Evolutionary conservation across 2,888 invertebrate genomes (phyloP), one percentile per base, ranked within the genome.

Genomic region (Drosophila lutescens): DNA sequence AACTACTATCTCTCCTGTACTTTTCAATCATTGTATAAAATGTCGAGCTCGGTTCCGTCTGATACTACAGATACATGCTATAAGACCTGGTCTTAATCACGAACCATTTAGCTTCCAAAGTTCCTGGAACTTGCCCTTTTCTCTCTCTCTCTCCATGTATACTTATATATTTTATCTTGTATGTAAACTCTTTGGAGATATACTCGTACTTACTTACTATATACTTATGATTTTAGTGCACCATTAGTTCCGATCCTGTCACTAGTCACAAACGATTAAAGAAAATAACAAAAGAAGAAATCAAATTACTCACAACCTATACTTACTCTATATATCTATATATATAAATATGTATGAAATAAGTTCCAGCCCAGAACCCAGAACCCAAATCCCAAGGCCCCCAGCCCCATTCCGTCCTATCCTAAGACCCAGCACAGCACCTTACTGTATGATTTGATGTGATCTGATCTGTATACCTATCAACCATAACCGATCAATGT

Each of bases 261-360:
- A 66, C 66, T 69, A 56, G 46, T 40, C 59, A 56, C 51, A 26
- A 66, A 70, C 38, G 59, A 70, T 71, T 43, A 70, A 71, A 30
- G 46, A 62, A 69, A 80, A 69, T 72, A 85, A 80, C 85, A 81
- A 80, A 80, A 86, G 85, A 84, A 80, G 60, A 84, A 87, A 76
- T 26, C 72, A 81, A 78, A 53, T 65, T 73, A 70, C 63, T 59
- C 59, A 60, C 65, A 59, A 55, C 63, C 53, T 62, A 62, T 62
- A 73, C 68, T 50, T 43, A 73, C 71, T 71, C 15, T 47, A 20
- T 46, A 44, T 69, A 53, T 44, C 2, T 71, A 10, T 47, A 20
- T 46, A 54, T 47, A 49, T 44, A 38, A 44, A 17, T 70, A 68
- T 69, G 49, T 69, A 70, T 46, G 8, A 30, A 40, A 47, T 47